Percentiles rank a stretch among this genome's conserved stretches.
Evolutionary conservation across 2,797 vertebrate genomes (phyloP).

Genomic region (Anguilla pacifica): DNA sequence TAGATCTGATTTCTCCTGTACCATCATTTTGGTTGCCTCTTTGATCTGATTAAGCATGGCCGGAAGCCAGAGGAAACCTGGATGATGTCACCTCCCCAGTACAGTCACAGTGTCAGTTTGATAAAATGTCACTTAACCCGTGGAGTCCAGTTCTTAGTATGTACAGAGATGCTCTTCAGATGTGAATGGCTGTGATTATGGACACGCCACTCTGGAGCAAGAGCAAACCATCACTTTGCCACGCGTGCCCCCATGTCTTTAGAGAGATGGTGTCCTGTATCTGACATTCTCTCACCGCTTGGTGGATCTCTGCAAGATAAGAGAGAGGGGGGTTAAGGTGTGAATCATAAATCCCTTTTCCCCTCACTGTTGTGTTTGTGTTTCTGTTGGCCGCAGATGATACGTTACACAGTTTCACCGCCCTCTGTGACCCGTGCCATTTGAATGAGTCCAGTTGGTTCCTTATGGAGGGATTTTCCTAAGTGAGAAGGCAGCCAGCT

Average conservation of each 20-base stretch:
- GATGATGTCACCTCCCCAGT: neutral
- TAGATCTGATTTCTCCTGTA: neutral
- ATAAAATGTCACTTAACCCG: neutral
- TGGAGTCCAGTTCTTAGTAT: neutral
- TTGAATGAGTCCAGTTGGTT: constrained; percentile 49
- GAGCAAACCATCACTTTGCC: neutral
- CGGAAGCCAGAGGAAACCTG: neutral
- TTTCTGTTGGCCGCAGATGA: constrained; percentile 47
- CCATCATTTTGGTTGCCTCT: neutral
- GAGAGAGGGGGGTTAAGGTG: neutral
- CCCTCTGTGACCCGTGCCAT: constrained; percentile 40
- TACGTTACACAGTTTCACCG: constrained; percentile 5
- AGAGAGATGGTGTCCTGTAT: neutral
- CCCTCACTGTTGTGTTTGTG: constrained; percentile 36
- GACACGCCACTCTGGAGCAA: neutral
- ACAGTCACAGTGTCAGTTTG: neutral
- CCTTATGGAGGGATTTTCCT: constrained; percentile 55
- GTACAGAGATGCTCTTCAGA: neutral
- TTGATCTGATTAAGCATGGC: constrained; percentile 1
- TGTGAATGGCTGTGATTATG: neutral
- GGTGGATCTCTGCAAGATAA: neutral
- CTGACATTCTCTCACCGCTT: neutral
- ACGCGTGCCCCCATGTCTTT: neutral
- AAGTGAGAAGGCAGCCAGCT: constrained; percentile 39
- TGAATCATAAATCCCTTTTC: neutral